Evolutionary conservation across 2,888 invertebrate species (phyloP).

Genomic region (Campoplex capitator): DNA sequence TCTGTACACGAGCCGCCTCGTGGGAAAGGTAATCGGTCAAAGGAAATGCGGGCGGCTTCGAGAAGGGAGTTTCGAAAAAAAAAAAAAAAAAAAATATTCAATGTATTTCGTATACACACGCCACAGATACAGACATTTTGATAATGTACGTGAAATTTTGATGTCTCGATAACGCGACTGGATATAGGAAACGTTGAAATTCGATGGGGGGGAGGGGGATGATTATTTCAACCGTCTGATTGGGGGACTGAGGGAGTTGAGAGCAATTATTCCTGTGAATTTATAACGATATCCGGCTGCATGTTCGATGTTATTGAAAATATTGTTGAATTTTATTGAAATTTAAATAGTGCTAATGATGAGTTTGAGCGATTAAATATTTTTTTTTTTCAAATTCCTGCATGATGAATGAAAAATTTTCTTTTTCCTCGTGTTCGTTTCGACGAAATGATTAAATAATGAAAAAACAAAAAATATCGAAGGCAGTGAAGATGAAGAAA

Average conservation of each 20-base stretch:
- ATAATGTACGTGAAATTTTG: not conserved
- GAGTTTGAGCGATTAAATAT: too few species aligned
- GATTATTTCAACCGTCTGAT: not conserved
- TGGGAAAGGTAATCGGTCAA: slow-evolving; percentile 82
- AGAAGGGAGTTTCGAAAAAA: slow-evolving; percentile 35
- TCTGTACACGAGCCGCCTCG: slow-evolving; percentile 73
- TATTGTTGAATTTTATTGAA: not conserved
- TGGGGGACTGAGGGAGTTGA: not conserved
- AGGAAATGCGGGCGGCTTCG: slow-evolving; percentile 77
- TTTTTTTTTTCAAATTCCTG: too few species aligned
- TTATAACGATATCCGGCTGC: too few species aligned
- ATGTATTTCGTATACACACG: slow-evolving; percentile 5
- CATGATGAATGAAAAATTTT: too few species aligned
- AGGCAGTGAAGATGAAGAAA: not conserved
- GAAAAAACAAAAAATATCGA: not conserved
- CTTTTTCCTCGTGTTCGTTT: not conserved
- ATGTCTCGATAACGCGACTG: not conserved
- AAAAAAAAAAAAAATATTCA: slow-evolving; percentile 56
- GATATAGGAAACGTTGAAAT: not conserved
- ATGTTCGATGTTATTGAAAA: not conserved
- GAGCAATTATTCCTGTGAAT: not conserved
- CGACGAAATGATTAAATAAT: not conserved
- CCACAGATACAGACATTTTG: not conserved
- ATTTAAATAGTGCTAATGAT: too few species aligned
- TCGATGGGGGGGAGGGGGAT: not conserved